These are phyloP conservation scores for Cataglyphis albicans DNA, from an alignment of 2,888 invertebrate species.

Conservation along the genomic window DNA sequence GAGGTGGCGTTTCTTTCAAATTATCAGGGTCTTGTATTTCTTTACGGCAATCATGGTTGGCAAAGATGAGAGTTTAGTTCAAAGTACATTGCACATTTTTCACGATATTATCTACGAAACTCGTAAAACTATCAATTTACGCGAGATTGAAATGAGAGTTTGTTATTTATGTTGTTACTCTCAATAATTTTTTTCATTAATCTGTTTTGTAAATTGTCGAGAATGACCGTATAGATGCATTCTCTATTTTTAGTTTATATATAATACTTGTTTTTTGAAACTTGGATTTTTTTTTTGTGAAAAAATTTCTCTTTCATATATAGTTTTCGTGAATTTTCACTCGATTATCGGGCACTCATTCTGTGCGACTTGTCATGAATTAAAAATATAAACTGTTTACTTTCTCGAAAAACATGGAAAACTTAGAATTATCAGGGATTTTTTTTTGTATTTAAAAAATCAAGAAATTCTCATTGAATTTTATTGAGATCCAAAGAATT, in stretches of 20 bases:
- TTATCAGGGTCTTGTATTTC: not conserved
- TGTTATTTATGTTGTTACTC: not conserved
- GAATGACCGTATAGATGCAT: not conserved
- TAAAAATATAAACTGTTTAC: not conserved
- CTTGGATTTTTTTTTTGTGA: not conserved
- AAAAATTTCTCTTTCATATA: not conserved
- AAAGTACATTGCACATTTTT: slow-evolving; percentile 5
- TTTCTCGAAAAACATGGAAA: too few species aligned
- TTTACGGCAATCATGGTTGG: not conserved
- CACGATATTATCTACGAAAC: not conserved
- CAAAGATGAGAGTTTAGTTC: not conserved
- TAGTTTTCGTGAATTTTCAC: not conserved
- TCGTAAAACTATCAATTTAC: slow-evolving; percentile 14
- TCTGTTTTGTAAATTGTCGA: not conserved
- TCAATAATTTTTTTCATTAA: not conserved
- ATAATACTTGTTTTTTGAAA: not conserved
- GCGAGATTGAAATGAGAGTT: not conserved
- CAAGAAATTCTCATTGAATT: too few species aligned
- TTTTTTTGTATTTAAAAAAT: too few species aligned
- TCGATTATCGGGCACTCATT: not conserved
- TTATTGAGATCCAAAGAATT: too few species aligned
- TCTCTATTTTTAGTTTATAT: not conserved
- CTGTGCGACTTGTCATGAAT: not conserved
- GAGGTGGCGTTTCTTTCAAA: not conserved
- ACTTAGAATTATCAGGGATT: too few species aligned